These are phyloP conservation scores for Pangasius larnaudii DNA, from an alignment of 2,797 vertebrate genomes.

Conservation along the genomic window DNA sequence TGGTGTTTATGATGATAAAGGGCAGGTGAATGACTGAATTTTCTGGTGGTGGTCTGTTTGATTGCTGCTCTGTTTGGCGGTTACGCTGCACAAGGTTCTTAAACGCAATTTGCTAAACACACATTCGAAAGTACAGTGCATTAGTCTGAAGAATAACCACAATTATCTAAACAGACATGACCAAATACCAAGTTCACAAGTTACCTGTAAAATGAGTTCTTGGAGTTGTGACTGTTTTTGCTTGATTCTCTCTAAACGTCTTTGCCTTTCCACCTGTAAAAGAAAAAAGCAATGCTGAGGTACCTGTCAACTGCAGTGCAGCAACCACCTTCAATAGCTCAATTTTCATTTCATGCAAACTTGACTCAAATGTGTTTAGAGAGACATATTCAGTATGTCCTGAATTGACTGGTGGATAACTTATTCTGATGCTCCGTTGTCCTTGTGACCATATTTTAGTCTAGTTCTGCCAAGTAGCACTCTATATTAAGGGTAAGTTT, in stretches of 20 bases:
- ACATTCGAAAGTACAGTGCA: constrained; percentile 16
- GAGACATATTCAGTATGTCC: neutral
- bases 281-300: neutral
- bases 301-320: neutral
- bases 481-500: neutral
- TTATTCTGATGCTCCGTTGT: neutral
- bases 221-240: constrained; percentile 99
- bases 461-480: neutral
- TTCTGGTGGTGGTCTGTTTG: constrained; percentile 88
- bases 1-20: constrained; percentile 99
- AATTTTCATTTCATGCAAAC: neutral
- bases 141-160: neutral
- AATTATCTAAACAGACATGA: neutral
- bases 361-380: neutral
- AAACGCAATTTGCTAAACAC: constrained; percentile 97
- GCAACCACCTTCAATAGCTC: neutral
- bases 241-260: constrained; percentile 96
- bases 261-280: constrained; percentile 92
- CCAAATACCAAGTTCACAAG: neutral
- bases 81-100: constrained; percentile 98
- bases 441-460: neutral
- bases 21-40: constrained; percentile 98
- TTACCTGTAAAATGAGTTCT: constrained; percentile 97
- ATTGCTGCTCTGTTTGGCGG: constrained; percentile 90
- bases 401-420: neutral